Conservation (phyloP, 64 coral and sea anemone genomes). For the Stichodactyla helianthus region DNA sequence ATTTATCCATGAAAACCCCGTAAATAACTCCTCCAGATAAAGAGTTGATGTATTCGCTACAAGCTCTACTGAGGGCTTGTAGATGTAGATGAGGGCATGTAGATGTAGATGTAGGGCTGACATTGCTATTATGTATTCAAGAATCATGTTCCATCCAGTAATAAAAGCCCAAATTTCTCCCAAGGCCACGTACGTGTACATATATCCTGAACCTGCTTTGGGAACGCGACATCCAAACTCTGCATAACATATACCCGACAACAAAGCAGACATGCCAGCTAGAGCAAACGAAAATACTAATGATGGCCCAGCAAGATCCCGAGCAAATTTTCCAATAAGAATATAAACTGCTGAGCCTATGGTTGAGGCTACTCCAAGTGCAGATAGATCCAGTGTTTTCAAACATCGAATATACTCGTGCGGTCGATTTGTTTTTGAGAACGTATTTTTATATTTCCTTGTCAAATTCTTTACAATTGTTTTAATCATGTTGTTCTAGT, state of each 20-base stretch:
- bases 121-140: conserved; percentile 31
- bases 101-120: too few species aligned
- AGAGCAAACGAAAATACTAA: conserved; percentile 9
- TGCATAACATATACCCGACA: conserved; percentile 33
- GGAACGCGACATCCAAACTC: conserved; percentile 19
- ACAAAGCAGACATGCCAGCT: conserved; percentile 4
- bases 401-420: conserved; percentile 3
- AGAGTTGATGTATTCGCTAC: conserved; percentile 23
- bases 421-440: too few species aligned
- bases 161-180: conserved; percentile 35
- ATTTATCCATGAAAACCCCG: background rate
- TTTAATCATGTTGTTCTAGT: too few species aligned
- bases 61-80: conserved; percentile 4
- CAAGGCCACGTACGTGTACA: conserved; percentile 18
- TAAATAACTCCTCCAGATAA: conserved; percentile 9
- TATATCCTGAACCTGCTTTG: conserved; percentile 10
- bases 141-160: conserved; percentile 26
- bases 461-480: too few species aligned
- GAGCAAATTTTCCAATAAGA: conserved; percentile 17
- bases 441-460: too few species aligned
- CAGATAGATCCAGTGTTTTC: conserved; percentile 19
- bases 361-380: background rate
- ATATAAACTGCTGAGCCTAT: conserved; percentile 21
- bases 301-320: conserved; percentile 16
- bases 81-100: too few species aligned